Conservation (phyloP, 2,797 vertebrate species). For the Takifugu rubripes region DNA sequence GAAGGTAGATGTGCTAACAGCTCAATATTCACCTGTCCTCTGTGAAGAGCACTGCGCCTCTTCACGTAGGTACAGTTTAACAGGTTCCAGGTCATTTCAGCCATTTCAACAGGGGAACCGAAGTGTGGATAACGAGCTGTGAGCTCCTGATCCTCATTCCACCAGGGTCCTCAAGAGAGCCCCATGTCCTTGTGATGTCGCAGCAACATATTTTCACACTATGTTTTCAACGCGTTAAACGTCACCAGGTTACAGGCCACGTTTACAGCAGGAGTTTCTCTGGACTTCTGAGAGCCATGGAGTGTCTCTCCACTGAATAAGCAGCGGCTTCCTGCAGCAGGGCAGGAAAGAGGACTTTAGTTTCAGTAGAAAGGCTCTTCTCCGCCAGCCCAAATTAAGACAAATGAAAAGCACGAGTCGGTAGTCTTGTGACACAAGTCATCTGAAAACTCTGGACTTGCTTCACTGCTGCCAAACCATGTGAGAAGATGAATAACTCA, state of each 20-base stretch:
- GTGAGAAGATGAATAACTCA: slow-evolving; percentile 58
- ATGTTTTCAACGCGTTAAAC: slow-evolving; percentile 45
- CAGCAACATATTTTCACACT: slow-evolving; percentile 30
- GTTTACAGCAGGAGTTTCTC: slow-evolving; percentile 18
- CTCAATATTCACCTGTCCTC: too few species aligned
- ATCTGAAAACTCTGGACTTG: slow-evolving; percentile 49
- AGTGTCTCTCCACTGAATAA: slow-evolving; percentile 48
- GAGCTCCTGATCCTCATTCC: slow-evolving; percentile 18
- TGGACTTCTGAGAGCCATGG: slow-evolving; percentile 25
- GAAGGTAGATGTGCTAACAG: too few species aligned
- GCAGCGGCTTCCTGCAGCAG: slow-evolving; percentile 43
- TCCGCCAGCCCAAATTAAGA: not conserved
- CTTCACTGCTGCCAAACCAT: slow-evolving; percentile 46
- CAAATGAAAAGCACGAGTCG: slow-evolving; percentile 14
- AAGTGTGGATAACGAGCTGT: too few species aligned
- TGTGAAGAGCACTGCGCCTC: too few species aligned
- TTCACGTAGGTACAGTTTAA: too few species aligned
- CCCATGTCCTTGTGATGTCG: slow-evolving; percentile 42
- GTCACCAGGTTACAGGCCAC: slow-evolving; percentile 22
- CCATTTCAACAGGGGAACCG: too few species aligned
- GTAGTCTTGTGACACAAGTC: slow-evolving; percentile 49
- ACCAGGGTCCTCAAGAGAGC: slow-evolving; percentile 25
- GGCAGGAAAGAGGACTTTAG: slow-evolving; percentile 48
- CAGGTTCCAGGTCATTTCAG: too few species aligned
- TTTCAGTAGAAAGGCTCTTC: slow-evolving; percentile 53